Evolutionary conservation across 2,888 invertebrate genomes (phyloP).

Genomic region (Chymomyza amoena): DNA sequence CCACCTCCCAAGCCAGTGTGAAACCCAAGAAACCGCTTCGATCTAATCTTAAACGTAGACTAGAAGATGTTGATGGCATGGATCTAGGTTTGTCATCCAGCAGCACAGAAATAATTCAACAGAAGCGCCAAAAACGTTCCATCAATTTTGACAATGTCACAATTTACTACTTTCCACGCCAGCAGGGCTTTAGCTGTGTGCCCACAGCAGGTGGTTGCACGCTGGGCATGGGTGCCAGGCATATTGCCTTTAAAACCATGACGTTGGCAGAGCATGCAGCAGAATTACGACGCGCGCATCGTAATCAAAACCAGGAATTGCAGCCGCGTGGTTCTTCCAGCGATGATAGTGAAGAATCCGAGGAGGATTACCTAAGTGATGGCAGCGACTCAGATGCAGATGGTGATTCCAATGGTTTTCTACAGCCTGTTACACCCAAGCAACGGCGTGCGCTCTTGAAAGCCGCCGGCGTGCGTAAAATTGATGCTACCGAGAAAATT

Average conservation of each 20-base stretch:
- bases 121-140: constrained; percentile 86
- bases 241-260: constrained; percentile 86
- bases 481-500: constrained; percentile 95
- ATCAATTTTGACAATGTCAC: constrained; percentile 95
- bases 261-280: constrained; percentile 92
- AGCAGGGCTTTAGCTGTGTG: constrained; percentile 94
- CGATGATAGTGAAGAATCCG: constrained; percentile 91
- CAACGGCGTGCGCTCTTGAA: constrained; percentile 92
- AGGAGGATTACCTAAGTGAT: constrained; percentile 85
- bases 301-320: constrained; percentile 84
- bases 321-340: constrained; percentile 81
- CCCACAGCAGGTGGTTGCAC: constrained; percentile 95
- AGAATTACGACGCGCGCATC: constrained; percentile 92
- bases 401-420: constrained; percentile 92
- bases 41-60: constrained; percentile 85
- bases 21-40: constrained; percentile 74
- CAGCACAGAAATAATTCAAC: constrained; percentile 14
- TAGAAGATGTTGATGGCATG: constrained; percentile 78
- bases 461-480: constrained; percentile 95
- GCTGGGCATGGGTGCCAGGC: constrained; percentile 92
- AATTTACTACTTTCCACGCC: constrained; percentile 95
- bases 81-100: constrained; percentile 63
- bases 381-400: constrained; percentile 90
- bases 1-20: constrained; percentile 7
- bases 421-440: constrained; percentile 94